Conservation (phyloP, 2,797 vertebrate genomes). For the Triplophysa bombifrons region DNA sequence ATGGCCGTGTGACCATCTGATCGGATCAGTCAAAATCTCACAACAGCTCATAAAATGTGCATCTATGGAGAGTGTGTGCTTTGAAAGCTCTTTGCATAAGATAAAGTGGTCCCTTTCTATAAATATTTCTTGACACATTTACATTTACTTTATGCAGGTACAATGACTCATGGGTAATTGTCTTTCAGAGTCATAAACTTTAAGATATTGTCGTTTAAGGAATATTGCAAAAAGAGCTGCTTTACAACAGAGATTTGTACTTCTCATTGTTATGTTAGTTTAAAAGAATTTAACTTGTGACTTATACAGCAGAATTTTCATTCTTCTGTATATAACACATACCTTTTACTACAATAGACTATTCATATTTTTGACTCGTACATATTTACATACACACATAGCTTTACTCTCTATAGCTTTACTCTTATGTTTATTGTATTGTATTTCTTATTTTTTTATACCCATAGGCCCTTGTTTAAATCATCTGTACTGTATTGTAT, state of each 20-base stretch:
- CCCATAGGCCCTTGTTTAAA: too few relatives aligned
- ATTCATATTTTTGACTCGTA: too few relatives aligned
- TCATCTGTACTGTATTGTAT: too few relatives aligned
- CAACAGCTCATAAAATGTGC: not conserved
- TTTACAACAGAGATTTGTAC: not conserved
- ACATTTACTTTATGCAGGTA: not conserved
- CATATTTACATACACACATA: too few relatives aligned
- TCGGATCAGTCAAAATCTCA: not conserved
- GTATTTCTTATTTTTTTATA: too few relatives aligned
- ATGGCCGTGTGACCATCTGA: not conserved
- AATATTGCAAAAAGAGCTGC: not conserved
- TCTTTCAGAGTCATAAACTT: slow-evolving; percentile 9
- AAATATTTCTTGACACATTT: slow-evolving; percentile 20
- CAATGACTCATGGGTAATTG: not conserved
- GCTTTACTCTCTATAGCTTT: too few relatives aligned
- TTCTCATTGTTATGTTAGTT: not conserved
- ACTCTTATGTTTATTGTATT: too few relatives aligned
- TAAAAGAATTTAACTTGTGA: too few relatives aligned
- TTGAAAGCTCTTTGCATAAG: slow-evolving; percentile 6
- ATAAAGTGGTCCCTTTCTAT: slow-evolving; percentile 18
- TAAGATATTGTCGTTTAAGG: not conserved
- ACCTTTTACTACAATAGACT: too few relatives aligned
- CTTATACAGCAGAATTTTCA: too few relatives aligned
- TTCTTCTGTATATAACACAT: too few relatives aligned
- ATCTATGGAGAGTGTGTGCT: slow-evolving; percentile 10